phyloP scores from a whole-genome alignment of 1,140 invertebrate species.

The Bacillus rossius region DNA sequence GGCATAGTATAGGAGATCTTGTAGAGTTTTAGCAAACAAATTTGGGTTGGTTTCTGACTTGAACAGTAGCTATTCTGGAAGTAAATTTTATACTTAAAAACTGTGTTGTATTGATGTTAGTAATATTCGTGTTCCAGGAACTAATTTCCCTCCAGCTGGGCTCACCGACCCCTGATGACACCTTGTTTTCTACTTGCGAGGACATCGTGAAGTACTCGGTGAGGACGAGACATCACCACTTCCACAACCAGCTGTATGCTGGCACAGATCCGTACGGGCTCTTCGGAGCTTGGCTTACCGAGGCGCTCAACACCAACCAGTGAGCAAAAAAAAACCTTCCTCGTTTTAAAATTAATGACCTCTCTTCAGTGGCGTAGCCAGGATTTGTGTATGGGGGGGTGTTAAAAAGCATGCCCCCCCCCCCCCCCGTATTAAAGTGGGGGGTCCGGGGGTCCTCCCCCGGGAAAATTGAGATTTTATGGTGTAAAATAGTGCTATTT shows the following conservation, averaged over 20 bases:
- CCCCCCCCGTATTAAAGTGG: too few species aligned
- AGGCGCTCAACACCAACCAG: constrained; percentile 73
- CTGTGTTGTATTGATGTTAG: not conserved
- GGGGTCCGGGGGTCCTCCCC: too few species aligned
- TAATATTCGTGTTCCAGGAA: constrained; percentile 28
- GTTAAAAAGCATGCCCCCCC: too few species aligned
- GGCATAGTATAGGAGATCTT: too few species aligned
- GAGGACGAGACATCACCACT: constrained; percentile 63
- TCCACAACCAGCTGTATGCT: constrained; percentile 73
- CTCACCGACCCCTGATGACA: constrained; percentile 40
- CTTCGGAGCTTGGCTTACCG: constrained; percentile 65
- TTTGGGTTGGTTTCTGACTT: too few species aligned
- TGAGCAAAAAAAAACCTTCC: too few species aligned
- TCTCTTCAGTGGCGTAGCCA: too few species aligned
- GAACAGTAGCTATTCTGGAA: not conserved
- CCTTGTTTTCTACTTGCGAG: constrained; percentile 49
- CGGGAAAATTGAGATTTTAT: too few species aligned
- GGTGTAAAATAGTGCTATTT: too few species aligned
- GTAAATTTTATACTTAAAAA: not conserved
- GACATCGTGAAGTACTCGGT: constrained; percentile 61
- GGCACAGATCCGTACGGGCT: constrained; percentile 66
- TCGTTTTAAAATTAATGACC: too few species aligned
- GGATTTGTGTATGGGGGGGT: too few species aligned
- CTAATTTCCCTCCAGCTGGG: constrained; percentile 46
- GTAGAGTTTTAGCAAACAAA: too few species aligned